Evolutionary conservation across 1,140 invertebrate species (phyloP).

Genomic region (Bombus superbus): DNA sequence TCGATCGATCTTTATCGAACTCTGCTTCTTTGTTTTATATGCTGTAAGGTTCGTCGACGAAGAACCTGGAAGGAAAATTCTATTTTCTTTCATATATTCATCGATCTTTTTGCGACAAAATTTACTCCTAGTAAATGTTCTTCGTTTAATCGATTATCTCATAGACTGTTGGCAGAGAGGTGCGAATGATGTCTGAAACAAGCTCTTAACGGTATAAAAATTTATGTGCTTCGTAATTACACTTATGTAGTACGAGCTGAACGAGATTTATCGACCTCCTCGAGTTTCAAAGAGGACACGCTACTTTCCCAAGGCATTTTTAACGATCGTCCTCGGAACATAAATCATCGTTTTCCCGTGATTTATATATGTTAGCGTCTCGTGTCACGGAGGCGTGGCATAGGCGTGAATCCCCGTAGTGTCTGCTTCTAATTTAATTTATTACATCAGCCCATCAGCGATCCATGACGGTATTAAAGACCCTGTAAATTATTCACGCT

Average conservation of each 20-base stretch:
- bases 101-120: no score
- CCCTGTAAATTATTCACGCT: slow-evolving; percentile 8
- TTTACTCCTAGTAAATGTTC: no score
- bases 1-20: background rate
- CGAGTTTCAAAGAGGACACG: background rate
- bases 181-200: background rate
- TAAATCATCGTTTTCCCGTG: slow-evolving; percentile 71
- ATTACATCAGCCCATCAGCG: slow-evolving; percentile 51
- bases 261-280: slow-evolving; percentile 17
- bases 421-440: slow-evolving; percentile 72
- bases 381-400: slow-evolving; percentile 67
- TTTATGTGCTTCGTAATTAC: background rate
- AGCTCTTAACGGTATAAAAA: background rate
- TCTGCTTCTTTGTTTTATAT: background rate
- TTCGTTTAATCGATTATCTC: background rate
- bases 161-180: no score
- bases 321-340: slow-evolving; percentile 31
- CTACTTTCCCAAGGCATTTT: slow-evolving; percentile 25
- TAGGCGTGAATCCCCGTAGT: slow-evolving; percentile 52
- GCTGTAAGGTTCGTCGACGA: background rate
- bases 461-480: background rate
- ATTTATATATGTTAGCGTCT: slow-evolving; percentile 65
- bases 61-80: background rate
- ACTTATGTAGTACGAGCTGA: background rate
- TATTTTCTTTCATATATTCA: no score